Evolutionary conservation across 2,797 vertebrate genomes (phyloP).

Genomic region (Smutsia gigantea): DNA sequence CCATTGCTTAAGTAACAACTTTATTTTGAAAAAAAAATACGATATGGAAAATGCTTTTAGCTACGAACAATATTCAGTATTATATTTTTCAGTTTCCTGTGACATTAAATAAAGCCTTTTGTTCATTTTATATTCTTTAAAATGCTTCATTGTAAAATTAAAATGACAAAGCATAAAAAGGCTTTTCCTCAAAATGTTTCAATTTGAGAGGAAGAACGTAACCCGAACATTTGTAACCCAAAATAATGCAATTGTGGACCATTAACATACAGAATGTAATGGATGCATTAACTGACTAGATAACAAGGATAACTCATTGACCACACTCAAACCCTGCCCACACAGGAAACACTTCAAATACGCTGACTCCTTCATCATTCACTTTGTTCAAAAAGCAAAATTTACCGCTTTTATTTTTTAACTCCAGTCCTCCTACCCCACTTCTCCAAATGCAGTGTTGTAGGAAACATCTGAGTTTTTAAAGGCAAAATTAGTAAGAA

Average conservation of each 20-base stretch:
- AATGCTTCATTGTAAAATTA: constrained; percentile 32
- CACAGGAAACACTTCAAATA: not conserved
- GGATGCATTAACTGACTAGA: not conserved
- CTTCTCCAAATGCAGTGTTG: not conserved
- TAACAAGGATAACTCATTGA: not conserved
- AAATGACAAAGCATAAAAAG: not conserved
- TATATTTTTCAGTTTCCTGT: not conserved
- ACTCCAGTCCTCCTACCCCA: not conserved
- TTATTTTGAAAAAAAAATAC: constrained; percentile 38
- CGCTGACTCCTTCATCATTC: not conserved
- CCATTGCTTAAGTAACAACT: not conserved
- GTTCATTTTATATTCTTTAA: constrained; percentile 43
- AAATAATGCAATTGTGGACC: not conserved
- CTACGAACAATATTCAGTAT: not conserved
- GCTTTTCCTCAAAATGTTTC: constrained; percentile 18
- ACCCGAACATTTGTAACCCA: not conserved
- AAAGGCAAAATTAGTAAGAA: constrained; percentile 50
- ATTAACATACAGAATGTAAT: not conserved
- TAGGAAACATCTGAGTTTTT: not conserved
- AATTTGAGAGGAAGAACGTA: not conserved
- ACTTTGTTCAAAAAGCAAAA: not conserved
- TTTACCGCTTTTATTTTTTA: constrained; percentile 58
- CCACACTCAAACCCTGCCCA: not conserved
- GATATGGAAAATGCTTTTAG: not conserved
- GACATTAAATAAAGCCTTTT: not conserved